A percentile compares a stretch with the other conserved stretches of the same genome.
phyloP scores from a whole-genome alignment of 2,113 vertebrate genomes.

The Indri indri region DNA sequence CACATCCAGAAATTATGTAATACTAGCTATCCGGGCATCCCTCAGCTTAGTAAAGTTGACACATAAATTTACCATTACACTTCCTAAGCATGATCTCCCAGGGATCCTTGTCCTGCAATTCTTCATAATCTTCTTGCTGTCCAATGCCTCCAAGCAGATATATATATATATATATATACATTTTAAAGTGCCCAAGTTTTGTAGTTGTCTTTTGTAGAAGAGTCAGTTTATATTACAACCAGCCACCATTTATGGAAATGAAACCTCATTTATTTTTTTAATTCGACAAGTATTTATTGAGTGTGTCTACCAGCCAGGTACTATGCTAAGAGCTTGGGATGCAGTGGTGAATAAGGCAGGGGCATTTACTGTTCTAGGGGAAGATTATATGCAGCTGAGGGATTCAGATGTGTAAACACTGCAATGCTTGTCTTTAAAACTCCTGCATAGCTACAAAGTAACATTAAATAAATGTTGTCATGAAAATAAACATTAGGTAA shows the following conservation, averaged over 20 bases:
- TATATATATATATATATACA: too few species aligned
- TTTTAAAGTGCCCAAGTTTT: neutral
- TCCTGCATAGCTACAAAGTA: neutral
- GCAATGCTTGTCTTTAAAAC: neutral
- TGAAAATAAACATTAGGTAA: neutral
- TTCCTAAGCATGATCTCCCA: neutral
- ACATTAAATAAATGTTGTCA: neutral
- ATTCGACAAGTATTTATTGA: neutral
- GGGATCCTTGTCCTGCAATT: neutral
- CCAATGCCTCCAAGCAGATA: neutral
- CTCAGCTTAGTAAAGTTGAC: neutral
- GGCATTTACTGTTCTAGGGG: neutral
- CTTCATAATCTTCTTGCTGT: neutral
- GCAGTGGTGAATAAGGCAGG: neutral
- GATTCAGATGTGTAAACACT: neutral
- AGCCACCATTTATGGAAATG: neutral
- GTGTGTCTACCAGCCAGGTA: neutral
- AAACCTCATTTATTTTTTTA: conserved; percentile 27
- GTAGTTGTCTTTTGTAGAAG: neutral
- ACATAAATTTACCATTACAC: neutral
- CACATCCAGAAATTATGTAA: neutral
- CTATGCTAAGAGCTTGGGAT: neutral
- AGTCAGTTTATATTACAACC: neutral
- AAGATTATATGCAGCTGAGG: neutral
- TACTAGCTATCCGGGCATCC: neutral